Conservation (phyloP, 2,113 vertebrate genomes). For the Acanthisitta chloris region DNA sequence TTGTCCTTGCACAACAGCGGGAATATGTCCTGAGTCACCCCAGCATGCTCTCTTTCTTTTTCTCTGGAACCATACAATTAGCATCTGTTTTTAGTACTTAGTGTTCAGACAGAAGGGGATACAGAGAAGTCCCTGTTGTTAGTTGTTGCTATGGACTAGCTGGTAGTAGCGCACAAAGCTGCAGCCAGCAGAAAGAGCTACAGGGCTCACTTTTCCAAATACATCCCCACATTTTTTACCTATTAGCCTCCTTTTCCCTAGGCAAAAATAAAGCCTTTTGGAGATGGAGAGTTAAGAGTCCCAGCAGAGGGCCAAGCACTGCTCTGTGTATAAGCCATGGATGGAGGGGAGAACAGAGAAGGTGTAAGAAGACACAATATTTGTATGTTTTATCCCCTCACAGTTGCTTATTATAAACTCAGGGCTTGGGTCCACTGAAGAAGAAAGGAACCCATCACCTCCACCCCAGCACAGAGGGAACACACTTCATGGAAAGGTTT, state of each 20-base stretch:
- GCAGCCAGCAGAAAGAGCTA: not conserved
- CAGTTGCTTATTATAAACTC: not conserved
- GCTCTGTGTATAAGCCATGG: accelerated
- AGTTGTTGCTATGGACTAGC: not conserved
- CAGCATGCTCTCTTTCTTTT: constrained; percentile 16
- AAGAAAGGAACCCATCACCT: not conserved
- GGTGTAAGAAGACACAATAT: not conserved
- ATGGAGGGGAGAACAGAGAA: not conserved
- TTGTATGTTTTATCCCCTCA: not conserved
- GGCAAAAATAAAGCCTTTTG: not conserved
- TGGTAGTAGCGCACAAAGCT: not conserved
- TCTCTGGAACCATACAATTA: constrained; percentile 60
- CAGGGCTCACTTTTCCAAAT: not conserved
- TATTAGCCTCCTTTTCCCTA: not conserved
- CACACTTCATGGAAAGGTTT: not conserved
- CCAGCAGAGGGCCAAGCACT: not conserved
- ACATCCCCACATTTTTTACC: not conserved
- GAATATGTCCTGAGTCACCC: constrained; percentile 25
- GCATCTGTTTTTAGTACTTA: constrained; percentile 60
- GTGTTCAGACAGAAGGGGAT: not conserved
- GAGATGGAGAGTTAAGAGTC: not conserved
- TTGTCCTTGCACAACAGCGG: constrained; percentile 3
- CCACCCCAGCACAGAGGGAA: not conserved
- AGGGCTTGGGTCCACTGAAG: not conserved
- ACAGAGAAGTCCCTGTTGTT: constrained; percentile 38